Percentiles rank a stretch among this genome's conserved stretches.
These are phyloP conservation scores for Thymelicus lineola DNA, from an alignment of 2,888 invertebrate genomes.

Conservation along the genomic window DNA sequence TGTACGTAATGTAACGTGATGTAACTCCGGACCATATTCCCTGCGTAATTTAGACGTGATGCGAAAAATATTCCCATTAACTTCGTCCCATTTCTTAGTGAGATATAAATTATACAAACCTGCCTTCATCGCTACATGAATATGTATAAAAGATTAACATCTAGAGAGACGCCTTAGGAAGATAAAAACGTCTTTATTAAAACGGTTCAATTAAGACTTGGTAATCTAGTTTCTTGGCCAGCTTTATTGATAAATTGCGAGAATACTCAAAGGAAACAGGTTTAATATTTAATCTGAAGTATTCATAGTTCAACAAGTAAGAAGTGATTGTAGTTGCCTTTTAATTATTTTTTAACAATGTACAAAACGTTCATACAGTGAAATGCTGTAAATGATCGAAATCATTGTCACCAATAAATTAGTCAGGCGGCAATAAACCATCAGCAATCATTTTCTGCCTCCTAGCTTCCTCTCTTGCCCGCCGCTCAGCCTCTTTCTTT, in stretches of 20 bases:
- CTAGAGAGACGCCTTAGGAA: conserved; percentile 21
- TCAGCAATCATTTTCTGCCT: conserved; percentile 70
- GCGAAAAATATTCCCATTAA: conserved; percentile 52
- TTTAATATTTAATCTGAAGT: not conserved
- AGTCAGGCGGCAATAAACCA: conserved; percentile 61
- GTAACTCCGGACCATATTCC: conserved; percentile 23
- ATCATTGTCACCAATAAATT: conserved; percentile 7
- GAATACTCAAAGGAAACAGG: not conserved
- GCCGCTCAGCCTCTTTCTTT: conserved; percentile 64
- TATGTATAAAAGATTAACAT: conserved; percentile 50
- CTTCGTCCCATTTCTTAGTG: conserved; percentile 54
- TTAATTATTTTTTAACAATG: not conserved
- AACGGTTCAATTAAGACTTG: conserved; percentile 27
- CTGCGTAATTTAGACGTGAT: conserved; percentile 48
- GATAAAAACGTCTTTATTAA: conserved; percentile 33
- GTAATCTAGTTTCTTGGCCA: conserved; percentile 13
- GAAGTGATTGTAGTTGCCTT: not conserved
- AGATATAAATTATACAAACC: conserved; percentile 58
- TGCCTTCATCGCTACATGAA: conserved; percentile 50
- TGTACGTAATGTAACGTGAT: conserved; percentile 14
- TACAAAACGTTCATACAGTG: too few species aligned
- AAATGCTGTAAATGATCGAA: not conserved
- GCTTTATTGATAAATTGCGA: conserved; percentile 2
- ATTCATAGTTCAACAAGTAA: not conserved
- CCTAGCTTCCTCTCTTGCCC: conserved; percentile 67